Conservation (phyloP, 2,113 vertebrate genomes). For the Callipepla squamata region DNA sequence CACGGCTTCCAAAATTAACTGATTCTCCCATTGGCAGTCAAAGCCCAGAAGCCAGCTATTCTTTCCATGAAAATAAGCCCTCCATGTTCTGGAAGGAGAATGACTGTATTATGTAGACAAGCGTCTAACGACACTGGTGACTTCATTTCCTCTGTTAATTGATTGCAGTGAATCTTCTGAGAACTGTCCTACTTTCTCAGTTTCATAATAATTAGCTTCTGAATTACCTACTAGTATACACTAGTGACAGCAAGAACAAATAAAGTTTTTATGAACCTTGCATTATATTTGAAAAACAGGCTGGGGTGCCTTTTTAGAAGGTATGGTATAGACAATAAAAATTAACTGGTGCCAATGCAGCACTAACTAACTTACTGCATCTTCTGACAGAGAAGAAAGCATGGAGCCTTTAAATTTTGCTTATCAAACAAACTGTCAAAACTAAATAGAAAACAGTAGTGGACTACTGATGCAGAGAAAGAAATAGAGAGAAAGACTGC, state of each 20-base stretch:
- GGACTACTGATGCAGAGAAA: background rate
- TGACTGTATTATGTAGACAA: accelerated
- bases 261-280: constrained; percentile 18
- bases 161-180: constrained; percentile 47
- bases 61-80: background rate
- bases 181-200: constrained; percentile 33
- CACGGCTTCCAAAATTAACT: background rate
- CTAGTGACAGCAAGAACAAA: constrained; percentile 31
- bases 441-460: background rate
- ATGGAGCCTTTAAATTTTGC: background rate
- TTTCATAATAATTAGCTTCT: constrained; percentile 44
- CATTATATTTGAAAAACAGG: constrained; percentile 8
- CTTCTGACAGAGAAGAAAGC: background rate
- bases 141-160: constrained; percentile 45
- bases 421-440: background rate
- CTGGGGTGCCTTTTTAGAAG: background rate
- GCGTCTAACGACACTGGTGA: background rate
- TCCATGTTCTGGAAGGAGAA: background rate
- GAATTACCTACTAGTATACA: background rate
- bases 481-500: background rate
- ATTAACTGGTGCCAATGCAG: background rate
- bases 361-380: background rate
- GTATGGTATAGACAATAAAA: background rate
- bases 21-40: background rate
- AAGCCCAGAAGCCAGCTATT: background rate